Evolutionary conservation across 1,140 invertebrate species (phyloP), one percentile per base, ranked within the genome.

Genomic region (Drosophila paulistorum): DNA sequence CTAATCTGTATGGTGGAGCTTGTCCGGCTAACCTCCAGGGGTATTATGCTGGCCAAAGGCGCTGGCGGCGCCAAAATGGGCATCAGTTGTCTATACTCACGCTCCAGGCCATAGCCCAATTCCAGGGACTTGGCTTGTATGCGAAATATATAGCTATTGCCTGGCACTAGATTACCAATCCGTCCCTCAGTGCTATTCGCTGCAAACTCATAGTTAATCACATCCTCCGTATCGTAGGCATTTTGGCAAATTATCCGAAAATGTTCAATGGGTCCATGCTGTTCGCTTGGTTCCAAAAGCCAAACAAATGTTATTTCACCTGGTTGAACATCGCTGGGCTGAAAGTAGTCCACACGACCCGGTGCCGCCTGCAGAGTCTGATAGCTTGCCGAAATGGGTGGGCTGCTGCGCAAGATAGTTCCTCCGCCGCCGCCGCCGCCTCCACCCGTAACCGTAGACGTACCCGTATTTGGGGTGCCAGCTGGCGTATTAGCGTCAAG

Each of bases 91-190:
- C 95, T 95, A 93, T 95, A 95, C 39, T 93, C 92, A 4, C 94
- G 94, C 79, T 96, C 95, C 1, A 94, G 94, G 3, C 97, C 97
- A 79, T 94, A 95, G 7, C 97, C 97, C 69, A 97, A 94, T 91
- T 94, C 94, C 1, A 96, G 97, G 96, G 97, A 98, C 90, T 96
- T 95, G 0, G 96, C 97, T 92, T 97, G 96, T 79, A 98, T 96
- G 51, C 94, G 93, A 91, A 98, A 98, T 23, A 95, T 92, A 92
- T 98, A 98, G 0, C 94, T 95, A 76, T 95, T 95, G 57, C 97
- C 97, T 0, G 97, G 97, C 68, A 94, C 94, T 13, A 98, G 92
- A 14, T 94, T 94, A 39, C 93, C 93, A 55, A 98, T 95, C 9
- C 94, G 93, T 3, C 96, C 97, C 39, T 93, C 92, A 7, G 94